Evolutionary conservation across 2,888 invertebrate species (phyloP), one percentile per base, ranked within the genome.

Genomic region (Drosophila acutilabella): DNA sequence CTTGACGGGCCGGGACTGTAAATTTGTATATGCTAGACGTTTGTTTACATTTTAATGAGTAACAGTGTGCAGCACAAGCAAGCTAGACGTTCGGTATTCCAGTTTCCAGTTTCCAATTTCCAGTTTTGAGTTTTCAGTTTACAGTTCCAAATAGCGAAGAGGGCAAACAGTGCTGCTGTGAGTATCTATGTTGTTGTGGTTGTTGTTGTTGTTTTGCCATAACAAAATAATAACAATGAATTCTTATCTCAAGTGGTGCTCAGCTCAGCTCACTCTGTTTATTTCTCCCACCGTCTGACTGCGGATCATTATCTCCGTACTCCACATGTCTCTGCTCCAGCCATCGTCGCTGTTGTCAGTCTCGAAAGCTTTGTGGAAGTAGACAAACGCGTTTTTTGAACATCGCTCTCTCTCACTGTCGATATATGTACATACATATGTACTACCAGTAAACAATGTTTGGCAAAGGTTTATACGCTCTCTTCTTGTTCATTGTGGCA

Each of bases 311-410:
- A 45, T 30, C 42, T 23, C 42, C 18, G 4, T 18, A 36, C 41
- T 40, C 16, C 26, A 45, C 7, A 30, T n/a, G 33, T n/a, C 30
- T 20, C 16, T 61, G 30, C 13, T 44, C 36, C 26, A 26, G 23
- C 60, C 4, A 20, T 3, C 10, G n/a, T 8, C 10, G n/a, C 13
- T 33, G 50, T 14, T 53, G 62, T 64, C 88, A 83, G 83, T 83
- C 64, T 59, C 50, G 18, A 54, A 67, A 66, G 71, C 68, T 71
- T 58, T 16, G 73, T 61, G 16, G 61, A 58, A 89, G 86, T 73
- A 60, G 67, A 41, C 65, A 73, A 88, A 88, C 88, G 89, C 76
- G 79, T 74, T 69, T 76, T 64, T 30, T 36, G 36, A 36, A 13
- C 47, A 33, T 33, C 57, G 51, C 48, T 61, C 48, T 30, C 20